Conservation (phyloP, 2,113 vertebrate genomes). For the Ceyx cyanopectus region DNA sequence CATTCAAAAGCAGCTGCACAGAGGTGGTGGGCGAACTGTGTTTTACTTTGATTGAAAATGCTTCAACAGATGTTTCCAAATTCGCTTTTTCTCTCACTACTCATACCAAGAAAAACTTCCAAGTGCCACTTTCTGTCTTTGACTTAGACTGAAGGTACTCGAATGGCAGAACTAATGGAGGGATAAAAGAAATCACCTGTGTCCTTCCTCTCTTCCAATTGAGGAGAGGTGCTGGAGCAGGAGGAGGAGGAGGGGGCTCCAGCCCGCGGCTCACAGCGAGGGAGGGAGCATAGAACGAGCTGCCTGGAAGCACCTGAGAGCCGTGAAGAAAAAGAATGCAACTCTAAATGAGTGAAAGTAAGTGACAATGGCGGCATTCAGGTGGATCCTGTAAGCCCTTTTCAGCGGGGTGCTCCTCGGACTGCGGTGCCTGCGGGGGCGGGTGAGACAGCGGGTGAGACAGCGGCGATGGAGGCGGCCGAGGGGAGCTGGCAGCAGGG, state of each 20-base stretch:
- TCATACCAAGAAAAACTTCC: neutral
- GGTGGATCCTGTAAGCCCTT: neutral
- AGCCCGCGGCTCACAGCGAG: neutral
- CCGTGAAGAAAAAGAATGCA: neutral
- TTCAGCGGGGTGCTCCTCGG: neutral
- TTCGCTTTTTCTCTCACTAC: neutral
- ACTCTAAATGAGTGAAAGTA: neutral
- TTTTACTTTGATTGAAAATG: neutral
- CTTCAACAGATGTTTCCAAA: neutral
- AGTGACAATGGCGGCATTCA: too few relatives aligned
- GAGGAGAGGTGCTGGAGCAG: neutral
- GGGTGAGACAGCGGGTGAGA: accelerated
- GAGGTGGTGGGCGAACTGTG: neutral
- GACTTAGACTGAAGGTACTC: neutral
- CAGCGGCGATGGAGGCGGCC: too few relatives aligned
- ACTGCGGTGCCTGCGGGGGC: accelerated
- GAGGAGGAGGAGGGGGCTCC: neutral
- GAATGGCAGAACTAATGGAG: neutral
- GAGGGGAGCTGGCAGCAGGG: too few relatives aligned
- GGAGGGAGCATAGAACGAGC: neutral
- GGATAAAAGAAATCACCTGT: accelerated
- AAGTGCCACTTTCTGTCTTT: neutral
- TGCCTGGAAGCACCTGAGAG: neutral
- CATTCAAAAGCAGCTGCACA: neutral
- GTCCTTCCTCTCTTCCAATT: neutral